These are phyloP conservation scores for Diarsia mendica DNA, from an alignment of 2,888 invertebrate genomes.

Conservation along the genomic window DNA sequence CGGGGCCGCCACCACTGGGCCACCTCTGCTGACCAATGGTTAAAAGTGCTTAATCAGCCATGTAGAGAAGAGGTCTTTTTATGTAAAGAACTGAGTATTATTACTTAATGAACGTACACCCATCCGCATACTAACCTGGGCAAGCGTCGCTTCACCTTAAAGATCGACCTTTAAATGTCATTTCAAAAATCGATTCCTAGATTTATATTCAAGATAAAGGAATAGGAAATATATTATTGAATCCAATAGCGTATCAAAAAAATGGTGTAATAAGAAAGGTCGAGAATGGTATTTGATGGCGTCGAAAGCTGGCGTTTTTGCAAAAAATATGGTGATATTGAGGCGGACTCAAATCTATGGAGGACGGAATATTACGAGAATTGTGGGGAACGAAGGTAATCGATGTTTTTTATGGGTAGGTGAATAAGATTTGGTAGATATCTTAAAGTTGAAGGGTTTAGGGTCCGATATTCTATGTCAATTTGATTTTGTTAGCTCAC, in stretches of 20 bases:
- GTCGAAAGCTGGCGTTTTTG: constrained; percentile 39
- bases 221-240: constrained; percentile 31
- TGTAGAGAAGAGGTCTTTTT: neutral
- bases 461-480: neutral
- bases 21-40: neutral
- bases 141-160: neutral
- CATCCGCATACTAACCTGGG: neutral
- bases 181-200: constrained; percentile 10
- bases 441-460: neutral
- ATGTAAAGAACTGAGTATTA: neutral
- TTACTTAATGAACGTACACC: too few relatives aligned
- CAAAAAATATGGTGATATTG: constrained; percentile 53
- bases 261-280: constrained; percentile 41
- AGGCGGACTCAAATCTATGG: constrained; percentile 15
- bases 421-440: constrained; percentile 14
- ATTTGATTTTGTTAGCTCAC: neutral
- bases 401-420: constrained; percentile 6
- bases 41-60: neutral
- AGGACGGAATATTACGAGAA: constrained; percentile 21
- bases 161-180: neutral
- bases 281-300: constrained; percentile 50
- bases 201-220: constrained; percentile 25
- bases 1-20: too few relatives aligned
- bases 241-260: constrained; percentile 34
- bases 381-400: constrained; percentile 10